Evolutionary conservation across 2,797 vertebrate species (phyloP).

Genomic region (Masticophis lateralis): DNA sequence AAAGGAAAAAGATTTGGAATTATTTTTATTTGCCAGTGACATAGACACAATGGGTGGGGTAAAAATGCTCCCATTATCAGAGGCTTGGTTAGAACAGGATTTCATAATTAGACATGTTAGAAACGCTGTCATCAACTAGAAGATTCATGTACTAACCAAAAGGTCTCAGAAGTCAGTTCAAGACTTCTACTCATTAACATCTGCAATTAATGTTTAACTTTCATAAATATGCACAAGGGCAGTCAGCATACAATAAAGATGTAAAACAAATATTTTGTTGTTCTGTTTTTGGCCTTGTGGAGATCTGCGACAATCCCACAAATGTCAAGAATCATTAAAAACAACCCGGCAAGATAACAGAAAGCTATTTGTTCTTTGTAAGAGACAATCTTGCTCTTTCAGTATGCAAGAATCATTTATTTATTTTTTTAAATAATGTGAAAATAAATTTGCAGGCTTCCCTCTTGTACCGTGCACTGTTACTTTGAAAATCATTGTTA

Average conservation of each 20-base stretch:
- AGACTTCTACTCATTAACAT: slow-evolving; percentile 66
- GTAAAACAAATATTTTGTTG: slow-evolving; percentile 62
- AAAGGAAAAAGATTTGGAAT: slow-evolving; percentile 58
- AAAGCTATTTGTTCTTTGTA: slow-evolving; percentile 39
- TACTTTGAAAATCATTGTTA: not conserved
- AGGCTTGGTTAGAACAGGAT: slow-evolving; percentile 59
- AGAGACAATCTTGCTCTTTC: slow-evolving; percentile 40
- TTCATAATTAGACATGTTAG: slow-evolving; percentile 60
- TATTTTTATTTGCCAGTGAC: slow-evolving; percentile 61
- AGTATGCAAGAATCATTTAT: fast-evolving
- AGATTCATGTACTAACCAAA: slow-evolving; percentile 64
- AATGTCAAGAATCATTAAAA: slow-evolving; percentile 26
- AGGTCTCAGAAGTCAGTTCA: slow-evolving; percentile 62
- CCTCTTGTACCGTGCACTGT: not conserved
- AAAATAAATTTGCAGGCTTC: slow-evolving; percentile 29
- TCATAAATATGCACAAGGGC: slow-evolving; percentile 63
- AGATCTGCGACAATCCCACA: not conserved
- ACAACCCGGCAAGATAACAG: slow-evolving; percentile 14
- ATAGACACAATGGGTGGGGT: slow-evolving; percentile 62
- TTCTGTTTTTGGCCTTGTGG: slow-evolving; percentile 12
- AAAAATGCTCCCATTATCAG: slow-evolving; percentile 65
- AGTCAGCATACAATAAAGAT: slow-evolving; percentile 55
- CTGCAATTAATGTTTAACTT: slow-evolving; percentile 63
- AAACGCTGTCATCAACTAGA: slow-evolving; percentile 65
- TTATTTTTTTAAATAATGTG: slow-evolving; percentile 9